Conservation (phyloP, 2,888 invertebrate species). For the Euproctis similis region DNA sequence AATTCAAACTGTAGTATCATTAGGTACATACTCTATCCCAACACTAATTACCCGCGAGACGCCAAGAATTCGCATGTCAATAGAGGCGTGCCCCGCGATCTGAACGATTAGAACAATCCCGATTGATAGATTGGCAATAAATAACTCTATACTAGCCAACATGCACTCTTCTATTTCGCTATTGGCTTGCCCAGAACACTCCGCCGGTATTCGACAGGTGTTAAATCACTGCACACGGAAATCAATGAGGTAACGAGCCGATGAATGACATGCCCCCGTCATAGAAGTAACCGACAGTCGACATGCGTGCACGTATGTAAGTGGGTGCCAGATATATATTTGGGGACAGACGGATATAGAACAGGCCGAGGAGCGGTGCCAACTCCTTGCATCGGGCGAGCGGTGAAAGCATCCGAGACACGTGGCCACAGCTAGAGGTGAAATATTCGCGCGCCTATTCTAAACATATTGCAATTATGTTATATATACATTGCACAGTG, state of each 20-base stretch:
- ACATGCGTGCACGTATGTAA: conserved; percentile 59
- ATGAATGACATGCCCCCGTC: conserved; percentile 67
- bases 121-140: conserved; percentile 64
- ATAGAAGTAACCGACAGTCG: conserved; percentile 43
- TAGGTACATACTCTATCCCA: too few relatives aligned
- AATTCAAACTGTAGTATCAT: too few relatives aligned
- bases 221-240: conserved; percentile 64
- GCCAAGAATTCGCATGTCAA: conserved; percentile 42
- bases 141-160: conserved; percentile 39
- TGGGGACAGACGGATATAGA: conserved; percentile 69
- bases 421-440: conserved; percentile 45
- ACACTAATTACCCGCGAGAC: too few relatives aligned
- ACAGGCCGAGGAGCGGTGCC: conserved; percentile 56
- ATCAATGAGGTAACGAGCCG: conserved; percentile 68
- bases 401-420: conserved; percentile 44
- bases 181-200: conserved; percentile 53
- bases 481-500: too few relatives aligned
- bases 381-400: conserved; percentile 53
- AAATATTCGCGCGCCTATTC: conserved; percentile 23
- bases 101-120: conserved; percentile 62
- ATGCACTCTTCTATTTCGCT: conserved; percentile 54
- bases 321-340: conserved; percentile 70
- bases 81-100: conserved; percentile 41
- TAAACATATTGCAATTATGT: conserved; percentile 14
- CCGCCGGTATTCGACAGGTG: too few relatives aligned